phyloP scores from a whole-genome alignment of 2,113 vertebrate genomes.

The Zeus faber region DNA sequence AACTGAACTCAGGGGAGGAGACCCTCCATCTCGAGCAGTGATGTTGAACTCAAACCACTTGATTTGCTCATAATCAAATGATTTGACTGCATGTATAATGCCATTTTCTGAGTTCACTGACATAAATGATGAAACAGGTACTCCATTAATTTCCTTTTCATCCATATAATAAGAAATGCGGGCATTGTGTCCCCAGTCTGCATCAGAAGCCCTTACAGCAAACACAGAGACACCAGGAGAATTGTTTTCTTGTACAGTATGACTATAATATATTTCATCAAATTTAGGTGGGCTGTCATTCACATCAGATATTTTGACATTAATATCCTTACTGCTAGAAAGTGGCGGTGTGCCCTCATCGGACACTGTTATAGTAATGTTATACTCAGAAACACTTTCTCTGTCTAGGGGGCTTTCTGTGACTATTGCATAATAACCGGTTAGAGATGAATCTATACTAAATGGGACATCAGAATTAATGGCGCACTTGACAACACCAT shows the following conservation, averaged over 20 bases:
- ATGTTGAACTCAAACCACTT: conserved; percentile 34
- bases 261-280: conserved; percentile 45
- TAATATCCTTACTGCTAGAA: conserved; percentile 50
- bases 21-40: conserved; percentile 47
- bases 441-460: conserved; percentile 50
- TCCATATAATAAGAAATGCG: conserved; percentile 78
- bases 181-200: conserved; percentile 76
- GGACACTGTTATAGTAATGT: conserved; percentile 47
- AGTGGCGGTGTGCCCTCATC: conserved; percentile 51
- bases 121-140: conserved; percentile 74
- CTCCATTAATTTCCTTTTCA: conserved; percentile 64
- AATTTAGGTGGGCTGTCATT: conserved; percentile 65
- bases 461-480: conserved; percentile 37
- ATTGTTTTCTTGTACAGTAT: conserved; percentile 61
- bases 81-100: conserved; percentile 75
- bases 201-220: conserved; percentile 60
- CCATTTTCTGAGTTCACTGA: conserved; percentile 82
- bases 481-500: conserved; percentile 42
- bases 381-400: conserved; percentile 40
- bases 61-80: conserved; percentile 63
- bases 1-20: conserved; percentile 32
- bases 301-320: conserved; percentile 56
- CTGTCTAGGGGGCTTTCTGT: conserved; percentile 43
- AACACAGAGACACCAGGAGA: conserved; percentile 66
- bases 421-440: conserved; percentile 54